phyloP scores from a whole-genome alignment of 2,113 vertebrate species.

The Scortum barcoo region DNA sequence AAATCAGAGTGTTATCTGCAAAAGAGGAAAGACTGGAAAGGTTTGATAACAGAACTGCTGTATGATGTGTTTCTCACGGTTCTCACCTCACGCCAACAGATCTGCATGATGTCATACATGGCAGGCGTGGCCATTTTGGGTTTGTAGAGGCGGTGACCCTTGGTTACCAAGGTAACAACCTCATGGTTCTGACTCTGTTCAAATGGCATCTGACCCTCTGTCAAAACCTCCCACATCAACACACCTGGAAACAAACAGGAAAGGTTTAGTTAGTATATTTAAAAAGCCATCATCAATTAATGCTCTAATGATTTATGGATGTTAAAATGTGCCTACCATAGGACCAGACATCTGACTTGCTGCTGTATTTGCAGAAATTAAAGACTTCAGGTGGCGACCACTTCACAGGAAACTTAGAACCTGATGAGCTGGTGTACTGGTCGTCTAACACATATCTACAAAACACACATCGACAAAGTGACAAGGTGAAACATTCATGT shows the following conservation, averaged over 20 bases:
- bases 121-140: constrained; percentile 87
- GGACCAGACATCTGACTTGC: constrained; percentile 97
- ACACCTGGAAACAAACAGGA: constrained; percentile 83
- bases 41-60: no score
- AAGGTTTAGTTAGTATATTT: not conserved
- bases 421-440: constrained; percentile 94
- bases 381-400: constrained; percentile 98
- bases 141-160: constrained; percentile 90
- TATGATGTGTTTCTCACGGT: not conserved
- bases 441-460: constrained; percentile 94
- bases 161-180: constrained; percentile 92
- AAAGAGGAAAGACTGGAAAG: no score
- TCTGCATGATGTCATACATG: constrained; percentile 91
- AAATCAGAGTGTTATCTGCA: no score
- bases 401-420: constrained; percentile 94
- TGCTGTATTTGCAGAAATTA: constrained; percentile 95
- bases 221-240: constrained; percentile 97
- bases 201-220: constrained; percentile 94
- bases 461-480: not conserved
- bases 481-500: rapidly evolving
- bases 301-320: not conserved
- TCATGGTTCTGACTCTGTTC: constrained; percentile 92
- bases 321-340: constrained; percentile 85
- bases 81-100: constrained; percentile 93
- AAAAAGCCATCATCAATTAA: no score